Evolutionary conservation across 2,797 vertebrate species (phyloP), one percentile per base, ranked within the genome.

Genomic region (Sebastiscus albofasciatus): DNA sequence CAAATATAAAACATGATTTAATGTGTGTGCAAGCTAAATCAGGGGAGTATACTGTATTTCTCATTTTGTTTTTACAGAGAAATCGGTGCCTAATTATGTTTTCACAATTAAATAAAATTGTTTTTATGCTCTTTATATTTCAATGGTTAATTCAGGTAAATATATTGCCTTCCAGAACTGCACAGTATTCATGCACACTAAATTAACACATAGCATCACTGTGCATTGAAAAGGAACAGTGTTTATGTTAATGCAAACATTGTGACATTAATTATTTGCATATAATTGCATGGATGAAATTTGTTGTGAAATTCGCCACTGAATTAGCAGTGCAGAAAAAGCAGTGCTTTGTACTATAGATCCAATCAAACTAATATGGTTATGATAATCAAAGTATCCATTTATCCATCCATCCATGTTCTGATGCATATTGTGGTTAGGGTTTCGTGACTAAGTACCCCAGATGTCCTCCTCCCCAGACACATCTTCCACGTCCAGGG

Each of bases 361-460:
- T 67, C 67, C 68, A 73, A 60, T 73, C 49, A 68, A 64, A 65
- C 59, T 66, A 74, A 49, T 49, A 71, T 75, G 42, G 67, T 29
- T 82, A 2, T 60, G 12, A 61, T 33, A 33, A 70, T 27, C 18
- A 24, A 69, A 79, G 18, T 49, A 39, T 69, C 12, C 18, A 67
- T 79, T 36, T 22, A 66, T 82, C 7, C 7, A 59, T 49, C n/a
- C 46, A 46, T 77, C 52, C 46, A 20, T 18, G 46, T 49, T 49
- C 16, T 49, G 46, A 3, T 49, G 46, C 46, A 49, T 49, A 49
- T 49, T 49, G 46, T 49, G 7, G 46, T 49, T 49, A n/a, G 20
- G 49, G 49, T 9, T n/a, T 18, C 20, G 2, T 49, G 49, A 20
- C 49, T 52, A n/a, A 52, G 46, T 42, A 61, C 49, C 10, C 33